Evolutionary conservation across 2,797 vertebrate species (phyloP).

Genomic region (Rallus crepitans): DNA sequence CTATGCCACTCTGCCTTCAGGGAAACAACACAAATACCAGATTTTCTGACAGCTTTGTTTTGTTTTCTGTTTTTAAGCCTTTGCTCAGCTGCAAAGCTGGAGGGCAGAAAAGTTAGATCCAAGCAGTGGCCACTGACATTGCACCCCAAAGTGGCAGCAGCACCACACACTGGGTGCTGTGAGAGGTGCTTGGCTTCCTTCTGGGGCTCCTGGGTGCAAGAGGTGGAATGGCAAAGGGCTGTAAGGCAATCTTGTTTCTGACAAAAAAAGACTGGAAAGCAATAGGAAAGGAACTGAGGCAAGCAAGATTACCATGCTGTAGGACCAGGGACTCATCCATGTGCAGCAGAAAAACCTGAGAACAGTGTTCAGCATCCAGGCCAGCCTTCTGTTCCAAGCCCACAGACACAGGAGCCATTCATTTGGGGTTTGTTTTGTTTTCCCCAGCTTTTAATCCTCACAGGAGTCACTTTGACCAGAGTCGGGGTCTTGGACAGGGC

Average conservation of each 20-base stretch:
- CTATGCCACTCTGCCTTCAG: background rate
- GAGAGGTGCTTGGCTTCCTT: fast-evolving
- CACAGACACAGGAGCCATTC: background rate
- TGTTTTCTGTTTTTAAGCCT: background rate
- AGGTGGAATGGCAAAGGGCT: background rate
- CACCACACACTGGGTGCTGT: fast-evolving
- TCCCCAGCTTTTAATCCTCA: background rate
- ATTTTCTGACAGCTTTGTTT: background rate
- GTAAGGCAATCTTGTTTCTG: background rate
- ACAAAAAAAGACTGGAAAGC: background rate
- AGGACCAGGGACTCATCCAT: fast-evolving
- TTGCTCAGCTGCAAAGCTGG: background rate
- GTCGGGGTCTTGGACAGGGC: fast-evolving
- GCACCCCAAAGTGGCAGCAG: fast-evolving
- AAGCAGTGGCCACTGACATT: background rate
- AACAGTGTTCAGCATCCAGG: fast-evolving
- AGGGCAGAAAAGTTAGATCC: background rate
- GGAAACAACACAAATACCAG: slow-evolving; percentile 27
- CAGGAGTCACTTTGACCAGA: background rate
- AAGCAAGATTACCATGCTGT: background rate
- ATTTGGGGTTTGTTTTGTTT: background rate
- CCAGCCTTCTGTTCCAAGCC: background rate
- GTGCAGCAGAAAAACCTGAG: background rate
- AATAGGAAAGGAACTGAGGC: background rate
- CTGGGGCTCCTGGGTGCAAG: background rate